Percentiles rank a stretch among this genome's conserved stretches.
Conservation (phyloP, 64 coral and sea anemone species). For the Dendronephthya gigantea region DNA sequence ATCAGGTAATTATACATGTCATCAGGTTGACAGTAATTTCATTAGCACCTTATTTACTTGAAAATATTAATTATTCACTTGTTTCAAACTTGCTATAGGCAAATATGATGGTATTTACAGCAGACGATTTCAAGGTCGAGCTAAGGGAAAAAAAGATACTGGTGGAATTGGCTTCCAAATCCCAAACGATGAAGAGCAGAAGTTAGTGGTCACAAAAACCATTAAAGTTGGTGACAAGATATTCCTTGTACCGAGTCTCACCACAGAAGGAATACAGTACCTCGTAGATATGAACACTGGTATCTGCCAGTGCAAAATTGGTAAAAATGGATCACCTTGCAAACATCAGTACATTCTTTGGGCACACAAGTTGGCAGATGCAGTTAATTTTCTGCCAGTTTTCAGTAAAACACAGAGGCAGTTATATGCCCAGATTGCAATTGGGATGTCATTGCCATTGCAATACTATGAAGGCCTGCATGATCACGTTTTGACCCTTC, state of each 20-base stretch:
- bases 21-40: too few relatives aligned
- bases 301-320: not conserved
- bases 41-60: not conserved
- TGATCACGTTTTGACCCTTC: not conserved
- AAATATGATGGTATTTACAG: not conserved
- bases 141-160: not conserved
- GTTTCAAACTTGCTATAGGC: not conserved
- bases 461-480: slow-evolving; percentile 1
- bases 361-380: not conserved
- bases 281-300: not conserved
- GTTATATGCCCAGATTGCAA: not conserved
- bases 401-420: not conserved
- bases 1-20: not conserved
- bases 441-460: not conserved
- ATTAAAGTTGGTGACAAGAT: not conserved
- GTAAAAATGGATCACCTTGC: not conserved
- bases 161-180: not conserved
- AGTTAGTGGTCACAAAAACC: not conserved
- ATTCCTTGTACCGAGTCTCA: not conserved
- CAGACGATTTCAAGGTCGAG: not conserved
- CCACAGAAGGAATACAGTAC: not conserved
- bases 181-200: not conserved
- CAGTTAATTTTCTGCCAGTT: not conserved
- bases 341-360: slow-evolving; percentile 9
- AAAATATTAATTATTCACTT: not conserved